These are phyloP conservation scores for Condylura cristata DNA, from an alignment of 2,113 vertebrate genomes.

Conservation along the genomic window DNA sequence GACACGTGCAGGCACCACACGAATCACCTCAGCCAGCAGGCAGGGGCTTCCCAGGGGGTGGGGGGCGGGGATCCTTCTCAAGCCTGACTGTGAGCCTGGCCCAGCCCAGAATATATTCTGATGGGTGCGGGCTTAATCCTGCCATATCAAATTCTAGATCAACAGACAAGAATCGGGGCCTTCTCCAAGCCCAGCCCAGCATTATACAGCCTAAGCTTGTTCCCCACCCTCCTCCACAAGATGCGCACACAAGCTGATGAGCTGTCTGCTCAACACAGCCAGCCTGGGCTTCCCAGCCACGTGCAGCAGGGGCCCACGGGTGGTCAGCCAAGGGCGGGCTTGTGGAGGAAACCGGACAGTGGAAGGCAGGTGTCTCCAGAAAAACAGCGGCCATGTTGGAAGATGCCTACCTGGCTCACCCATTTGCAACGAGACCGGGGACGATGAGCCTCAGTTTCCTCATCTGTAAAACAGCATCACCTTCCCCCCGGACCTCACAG, in stretches of 20 bases:
- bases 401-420: background rate
- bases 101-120: background rate
- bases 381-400: background rate
- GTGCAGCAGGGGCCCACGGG: too few species aligned
- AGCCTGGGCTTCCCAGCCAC: background rate
- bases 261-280: background rate
- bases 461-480: background rate
- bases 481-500: background rate
- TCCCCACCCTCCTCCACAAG: background rate
- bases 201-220: background rate
- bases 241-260: background rate
- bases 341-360: background rate
- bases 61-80: background rate
- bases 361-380: background rate
- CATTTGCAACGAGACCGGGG: background rate
- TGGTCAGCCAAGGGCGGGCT: background rate
- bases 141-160: slow-evolving; percentile 30
- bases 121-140: slow-evolving; percentile 36
- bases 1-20: background rate
- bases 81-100: background rate
- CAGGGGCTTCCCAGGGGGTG: background rate
- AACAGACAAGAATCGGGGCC: background rate
- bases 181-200: slow-evolving; percentile 1
- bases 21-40: background rate
- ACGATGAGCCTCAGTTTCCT: background rate